Base-by-base conservation (phyloP, 2,888 invertebrate genomes). In the Automeris io region DNA sequence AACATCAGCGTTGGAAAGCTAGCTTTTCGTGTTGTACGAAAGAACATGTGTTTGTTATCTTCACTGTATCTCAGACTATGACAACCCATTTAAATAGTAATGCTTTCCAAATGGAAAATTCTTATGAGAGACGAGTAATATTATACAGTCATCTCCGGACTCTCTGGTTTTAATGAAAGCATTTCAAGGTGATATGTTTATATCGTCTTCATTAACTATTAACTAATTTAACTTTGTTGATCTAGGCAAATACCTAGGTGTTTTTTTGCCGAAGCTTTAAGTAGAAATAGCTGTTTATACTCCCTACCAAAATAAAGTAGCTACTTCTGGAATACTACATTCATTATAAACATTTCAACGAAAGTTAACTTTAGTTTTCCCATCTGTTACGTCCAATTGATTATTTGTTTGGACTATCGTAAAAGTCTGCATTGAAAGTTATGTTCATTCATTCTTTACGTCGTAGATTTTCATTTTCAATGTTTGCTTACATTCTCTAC, bases 161-260 rank as follows among this genome's bases (percentile, higher is more conserved):
- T n/a, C n/a, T n/a, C n/a, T n/a, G n/a, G n/a, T n/a, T n/a, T n/a
- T n/a, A n/a, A n/a, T n/a, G n/a, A n/a, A n/a, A n/a, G n/a, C n/a
- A n/a, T n/a, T n/a, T n/a, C n/a, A n/a, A n/a, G n/a, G n/a, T n/a
- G n/a, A n/a, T n/a, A n/a, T n/a, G n/a, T n/a, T n/a, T n/a, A 26
- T 26, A 26, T 26, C 12, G 33, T 24, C n/a, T 22, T n/a, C 29
- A 34, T 39, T 36, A 33, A 26, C 33, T 38, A 41, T 37, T 37
- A 44, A n/a, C n/a, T n/a, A 19, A 43, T 43, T 44, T 34, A 13
- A 31, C 36, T 39, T 6, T 19, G 36, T 33, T 29, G 26, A 31
- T 39, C 44, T 41, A 9, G 35, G 39, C 40, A 38, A 39, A 36
- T 45, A 42, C 25, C 24, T 39, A 35, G 18, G 18, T 26, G 29